Evolutionary conservation across 2,113 vertebrate genomes (phyloP), one percentile per base, ranked within the genome.

Genomic region (Orthochromis malagaraziensis): DNA sequence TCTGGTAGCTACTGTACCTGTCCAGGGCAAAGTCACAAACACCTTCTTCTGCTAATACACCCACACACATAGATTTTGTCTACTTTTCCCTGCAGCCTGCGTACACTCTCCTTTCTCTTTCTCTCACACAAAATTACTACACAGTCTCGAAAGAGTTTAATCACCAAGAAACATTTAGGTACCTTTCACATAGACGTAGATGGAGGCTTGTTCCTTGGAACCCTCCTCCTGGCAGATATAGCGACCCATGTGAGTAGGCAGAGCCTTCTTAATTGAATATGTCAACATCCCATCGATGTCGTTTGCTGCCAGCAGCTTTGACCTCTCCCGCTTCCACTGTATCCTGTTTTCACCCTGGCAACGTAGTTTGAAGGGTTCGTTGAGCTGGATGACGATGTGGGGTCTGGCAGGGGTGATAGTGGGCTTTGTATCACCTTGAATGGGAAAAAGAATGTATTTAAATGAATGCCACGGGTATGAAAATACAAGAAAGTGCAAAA

Each of bases 121-220:
- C 58, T 70, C 51, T 65, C 26, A 19, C 21, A 13, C 17, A 53
- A 58, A 80, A 12, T 80, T 21, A 58, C 7, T 38, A 47, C 29
- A 55, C 11, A 84, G 54, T 79, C 79, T 68, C 10, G 65, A 12
- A 58, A 47, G 38, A 42, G 17, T 13, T 53, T 24, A 7, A 49
- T 33, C 53, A 63, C 14, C 6, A 17, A 40, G 51, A 31, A 51
- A 29, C 38, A 33, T 47, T 3, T 24, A 33, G 33, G 42, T 97
- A 99, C 98, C 99, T 98, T 96, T 98, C 19, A 99, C 98, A 82
- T 96, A 99, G 90, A 99, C 95, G 26, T 99, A 99, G 85, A 98
- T 95, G 81, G 97, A 98, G 26, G 88, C 94, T 58, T 94, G 94
- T 70, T 95, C 88, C 9, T 94, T 85, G 24, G 94, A 96, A 1